These are phyloP conservation scores for Heliconius congener DNA, from an alignment of 1,140 invertebrate genomes.

Conservation along the genomic window DNA sequence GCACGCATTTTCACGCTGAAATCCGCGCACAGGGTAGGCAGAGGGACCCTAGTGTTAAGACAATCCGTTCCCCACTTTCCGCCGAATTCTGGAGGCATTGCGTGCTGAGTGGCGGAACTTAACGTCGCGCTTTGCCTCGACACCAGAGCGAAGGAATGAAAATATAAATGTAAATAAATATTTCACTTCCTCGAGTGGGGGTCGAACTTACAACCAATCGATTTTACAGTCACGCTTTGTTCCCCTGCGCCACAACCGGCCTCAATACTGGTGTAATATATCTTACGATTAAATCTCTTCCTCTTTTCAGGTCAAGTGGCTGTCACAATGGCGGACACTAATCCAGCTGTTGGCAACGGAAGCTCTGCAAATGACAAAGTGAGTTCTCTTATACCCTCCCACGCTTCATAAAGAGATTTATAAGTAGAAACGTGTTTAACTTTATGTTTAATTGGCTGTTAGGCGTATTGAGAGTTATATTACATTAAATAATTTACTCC, in stretches of 20 bases:
- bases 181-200: no score
- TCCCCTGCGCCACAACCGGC: no score
- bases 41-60: no score
- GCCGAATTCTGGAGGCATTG: no score
- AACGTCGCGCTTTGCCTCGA: no score
- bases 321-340: slow-evolving; percentile 8
- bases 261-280: neutral
- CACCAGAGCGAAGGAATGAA: no score
- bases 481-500: no score
- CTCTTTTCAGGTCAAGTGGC: slow-evolving; percentile 9
- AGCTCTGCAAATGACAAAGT: slow-evolving; percentile 11
- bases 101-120: no score
- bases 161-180: no score
- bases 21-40: no score
- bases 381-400: neutral
- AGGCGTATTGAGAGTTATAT: neutral
- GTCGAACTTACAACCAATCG: neutral
- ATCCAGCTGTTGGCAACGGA: slow-evolving; percentile 1
- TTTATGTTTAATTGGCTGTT: neutral
- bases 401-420: neutral
- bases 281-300: neutral
- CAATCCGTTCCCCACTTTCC: no score
- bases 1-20: no score
- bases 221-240: neutral
- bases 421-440: neutral